These are phyloP conservation scores for Apaloderma vittatum DNA, from an alignment of 2,113 vertebrate species.

Conservation along the genomic window DNA sequence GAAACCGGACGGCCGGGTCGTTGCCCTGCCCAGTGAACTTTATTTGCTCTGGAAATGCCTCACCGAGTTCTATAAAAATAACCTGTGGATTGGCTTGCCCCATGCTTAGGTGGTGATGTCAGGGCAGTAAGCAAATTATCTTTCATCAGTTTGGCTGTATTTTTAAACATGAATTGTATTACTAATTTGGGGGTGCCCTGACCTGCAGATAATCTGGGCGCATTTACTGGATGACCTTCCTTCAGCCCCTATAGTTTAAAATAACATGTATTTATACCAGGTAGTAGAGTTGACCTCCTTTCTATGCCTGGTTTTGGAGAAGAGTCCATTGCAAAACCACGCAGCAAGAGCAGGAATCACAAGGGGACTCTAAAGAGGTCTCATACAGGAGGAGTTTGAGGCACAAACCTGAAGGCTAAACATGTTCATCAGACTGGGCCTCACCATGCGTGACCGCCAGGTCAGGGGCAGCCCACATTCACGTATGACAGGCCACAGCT, in stretches of 20 bases:
- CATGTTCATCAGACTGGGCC: fast-evolving
- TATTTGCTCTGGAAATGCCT: conserved; percentile 61
- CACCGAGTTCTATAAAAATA: conserved; percentile 32
- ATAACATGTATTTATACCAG: conserved; percentile 63
- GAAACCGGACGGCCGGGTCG: background rate
- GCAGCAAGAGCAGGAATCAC: background rate
- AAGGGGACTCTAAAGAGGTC: background rate
- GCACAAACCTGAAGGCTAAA: background rate
- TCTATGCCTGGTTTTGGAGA: background rate
- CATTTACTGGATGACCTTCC: conserved; percentile 63
- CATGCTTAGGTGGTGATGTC: conserved; percentile 62
- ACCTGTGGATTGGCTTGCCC: conserved; percentile 42
- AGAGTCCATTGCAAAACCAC: background rate
- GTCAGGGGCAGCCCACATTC: background rate
- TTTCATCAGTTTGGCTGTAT: conserved; percentile 68
- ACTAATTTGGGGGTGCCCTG: conserved; percentile 70
- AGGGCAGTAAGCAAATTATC: conserved; percentile 55
- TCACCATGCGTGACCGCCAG: fast-evolving
- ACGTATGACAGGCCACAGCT: background rate
- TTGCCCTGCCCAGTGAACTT: conserved; percentile 47
- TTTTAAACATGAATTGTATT: conserved; percentile 70
- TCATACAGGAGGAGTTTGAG: background rate
- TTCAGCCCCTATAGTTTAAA: conserved; percentile 51
- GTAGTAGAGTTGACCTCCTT: background rate
- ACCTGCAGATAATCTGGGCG: conserved; percentile 53